Evolutionary conservation across 2,888 invertebrate genomes (phyloP).

Genomic region (Eristalinus sepulchralis): DNA sequence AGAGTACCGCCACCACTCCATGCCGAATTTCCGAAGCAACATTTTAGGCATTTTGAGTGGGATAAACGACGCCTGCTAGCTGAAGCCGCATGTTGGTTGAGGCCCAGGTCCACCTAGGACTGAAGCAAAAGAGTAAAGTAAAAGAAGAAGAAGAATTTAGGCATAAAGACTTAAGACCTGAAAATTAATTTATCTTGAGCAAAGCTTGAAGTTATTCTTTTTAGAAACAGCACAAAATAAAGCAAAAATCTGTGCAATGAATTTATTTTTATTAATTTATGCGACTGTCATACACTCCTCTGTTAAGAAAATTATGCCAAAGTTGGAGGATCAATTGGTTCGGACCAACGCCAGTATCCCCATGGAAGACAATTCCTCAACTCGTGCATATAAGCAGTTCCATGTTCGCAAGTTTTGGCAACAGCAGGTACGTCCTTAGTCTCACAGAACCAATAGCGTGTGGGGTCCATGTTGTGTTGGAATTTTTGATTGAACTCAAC

Average conservation of each 20-base stretch:
- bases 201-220: too few relatives aligned
- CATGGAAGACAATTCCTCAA: conserved; percentile 78
- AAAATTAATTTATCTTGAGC: too few relatives aligned
- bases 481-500: conserved; percentile 75
- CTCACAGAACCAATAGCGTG: conserved; percentile 78
- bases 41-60: too few relatives aligned
- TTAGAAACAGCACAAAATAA: not conserved
- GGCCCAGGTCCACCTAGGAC: too few relatives aligned
- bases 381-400: conserved; percentile 76
- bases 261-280: not conserved
- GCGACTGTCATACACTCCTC: not conserved
- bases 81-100: too few relatives aligned
- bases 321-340: conserved; percentile 77
- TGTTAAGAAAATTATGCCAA: conserved; percentile 62
- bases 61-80: too few relatives aligned
- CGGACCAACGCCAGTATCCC: conserved; percentile 78
- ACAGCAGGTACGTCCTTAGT: conserved; percentile 73
- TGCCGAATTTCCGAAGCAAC: too few relatives aligned
- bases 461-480: conserved; percentile 78
- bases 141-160: too few relatives aligned
- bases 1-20: too few relatives aligned
- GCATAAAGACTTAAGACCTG: too few relatives aligned
- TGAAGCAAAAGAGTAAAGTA: too few relatives aligned
- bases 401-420: conserved; percentile 75
- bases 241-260: not conserved